These are phyloP conservation scores for Craniophora ligustri DNA, from an alignment of 2,888 invertebrate species.

Conservation along the genomic window DNA sequence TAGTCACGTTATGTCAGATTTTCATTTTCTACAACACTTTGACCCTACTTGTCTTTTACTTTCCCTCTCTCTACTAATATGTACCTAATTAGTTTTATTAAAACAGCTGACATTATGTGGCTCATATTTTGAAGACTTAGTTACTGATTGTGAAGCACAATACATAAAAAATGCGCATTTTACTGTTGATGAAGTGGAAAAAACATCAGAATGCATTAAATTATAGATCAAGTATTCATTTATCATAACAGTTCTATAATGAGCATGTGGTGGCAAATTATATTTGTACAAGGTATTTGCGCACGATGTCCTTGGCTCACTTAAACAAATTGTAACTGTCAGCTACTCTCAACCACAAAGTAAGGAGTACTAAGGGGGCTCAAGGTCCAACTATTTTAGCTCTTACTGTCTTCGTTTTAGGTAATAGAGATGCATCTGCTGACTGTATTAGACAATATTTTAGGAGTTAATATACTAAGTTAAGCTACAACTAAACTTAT, in stretches of 20 bases:
- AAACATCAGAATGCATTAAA: neutral
- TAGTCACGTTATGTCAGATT: neutral
- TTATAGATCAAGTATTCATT: neutral
- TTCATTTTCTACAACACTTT: slow-evolving; percentile 2
- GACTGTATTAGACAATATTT: neutral
- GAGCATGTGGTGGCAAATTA: slow-evolving; percentile 13
- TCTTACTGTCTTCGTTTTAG: slow-evolving; percentile 9
- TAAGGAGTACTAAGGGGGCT: slow-evolving; percentile 11
- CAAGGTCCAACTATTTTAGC: slow-evolving; percentile 35
- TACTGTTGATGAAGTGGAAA: neutral
- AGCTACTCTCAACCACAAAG: slow-evolving; percentile 24
- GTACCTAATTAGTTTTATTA: too few relatives aligned
- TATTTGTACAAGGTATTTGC: slow-evolving; percentile 9
- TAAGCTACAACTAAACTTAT: too few relatives aligned
- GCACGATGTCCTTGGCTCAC: slow-evolving; percentile 26
- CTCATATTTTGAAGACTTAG: too few relatives aligned
- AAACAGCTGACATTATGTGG: too few relatives aligned
- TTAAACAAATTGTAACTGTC: slow-evolving; percentile 33
- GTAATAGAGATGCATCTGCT: neutral
- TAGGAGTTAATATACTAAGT: neutral
- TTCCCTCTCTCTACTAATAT: too few relatives aligned
- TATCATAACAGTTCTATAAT: slow-evolving; percentile 2
- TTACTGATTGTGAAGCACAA: too few relatives aligned
- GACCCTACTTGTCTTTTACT: too few relatives aligned
- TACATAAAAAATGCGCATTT: too few relatives aligned